These are phyloP conservation scores for Turnix velox DNA, from an alignment of 2,113 vertebrate genomes.

Conservation along the genomic window DNA sequence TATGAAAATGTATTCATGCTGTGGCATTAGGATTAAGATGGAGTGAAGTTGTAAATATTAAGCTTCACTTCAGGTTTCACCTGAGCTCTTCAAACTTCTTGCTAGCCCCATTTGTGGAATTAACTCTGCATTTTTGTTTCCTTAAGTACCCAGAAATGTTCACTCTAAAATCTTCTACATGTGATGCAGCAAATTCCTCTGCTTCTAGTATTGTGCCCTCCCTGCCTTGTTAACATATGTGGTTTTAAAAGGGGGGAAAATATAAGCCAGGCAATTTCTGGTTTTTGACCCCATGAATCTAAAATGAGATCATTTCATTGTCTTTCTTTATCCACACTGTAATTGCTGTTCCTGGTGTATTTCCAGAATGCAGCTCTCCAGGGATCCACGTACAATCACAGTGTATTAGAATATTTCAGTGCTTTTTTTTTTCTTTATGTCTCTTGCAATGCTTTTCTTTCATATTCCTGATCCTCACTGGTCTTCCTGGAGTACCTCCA, in stretches of 20 bases:
- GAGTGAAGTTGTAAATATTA: slow-evolving; percentile 52
- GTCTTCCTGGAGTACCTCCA: not conserved
- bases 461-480: not conserved
- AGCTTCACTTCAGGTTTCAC: slow-evolving; percentile 38
- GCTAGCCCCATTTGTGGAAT: slow-evolving; percentile 10
- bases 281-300: slow-evolving; percentile 46
- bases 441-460: not conserved
- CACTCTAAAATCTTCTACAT: not conserved
- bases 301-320: slow-evolving; percentile 44
- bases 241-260: not conserved
- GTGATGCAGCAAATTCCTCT: not conserved
- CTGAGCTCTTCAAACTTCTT: slow-evolving; percentile 43
- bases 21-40: slow-evolving; percentile 46
- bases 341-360: slow-evolving; percentile 29
- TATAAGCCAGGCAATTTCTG: slow-evolving; percentile 1
- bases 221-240: not conserved
- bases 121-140: not conserved
- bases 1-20: slow-evolving; percentile 59
- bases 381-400: not conserved
- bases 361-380: slow-evolving; percentile 18
- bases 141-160: not conserved
- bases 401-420: slow-evolving; percentile 22
- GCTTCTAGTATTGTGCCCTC: not conserved
- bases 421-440: slow-evolving; percentile 20
- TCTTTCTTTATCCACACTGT: slow-evolving; percentile 22